A percentile compares a stretch with the other conserved stretches of the same genome.
Conservation (phyloP, 1,140 invertebrate species). For the Panagrolaimus sp. region DNA sequence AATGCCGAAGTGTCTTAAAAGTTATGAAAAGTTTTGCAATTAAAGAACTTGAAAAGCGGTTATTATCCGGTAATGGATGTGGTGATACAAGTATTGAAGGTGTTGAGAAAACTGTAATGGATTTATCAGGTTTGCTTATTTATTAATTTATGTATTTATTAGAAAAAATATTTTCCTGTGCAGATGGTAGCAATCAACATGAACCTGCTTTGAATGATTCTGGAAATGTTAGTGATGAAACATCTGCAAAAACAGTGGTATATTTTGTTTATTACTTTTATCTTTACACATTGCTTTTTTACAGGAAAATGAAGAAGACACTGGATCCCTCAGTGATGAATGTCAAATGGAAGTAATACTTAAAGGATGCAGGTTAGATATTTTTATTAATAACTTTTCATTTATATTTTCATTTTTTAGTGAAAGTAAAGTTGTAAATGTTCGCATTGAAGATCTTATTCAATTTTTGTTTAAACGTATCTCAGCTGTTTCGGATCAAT, state of each 20-base stretch:
- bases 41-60: constrained; percentile 32
- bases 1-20: constrained; percentile 62
- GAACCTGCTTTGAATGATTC: no score
- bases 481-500: constrained; percentile 91
- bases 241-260: no score
- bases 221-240: no score
- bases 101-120: no score
- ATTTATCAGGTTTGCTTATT: no score
- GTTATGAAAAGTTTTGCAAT: constrained; percentile 42
- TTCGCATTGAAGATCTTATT: constrained; percentile 72
- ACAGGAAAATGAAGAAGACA: not conserved
- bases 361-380: constrained; percentile 25
- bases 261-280: no score
- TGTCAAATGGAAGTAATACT: constrained; percentile 25
- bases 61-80: constrained; percentile 39
- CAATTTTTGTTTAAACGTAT: constrained; percentile 95
- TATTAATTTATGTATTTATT: no score
- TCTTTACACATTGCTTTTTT: not conserved
- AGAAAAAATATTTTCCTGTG: constrained; percentile 17
- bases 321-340: constrained; percentile 22
- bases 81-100: constrained; percentile 13
- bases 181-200: no score
- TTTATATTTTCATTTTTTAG: constrained; percentile 27
- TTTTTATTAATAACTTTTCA: constrained; percentile 28
- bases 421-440: constrained; percentile 22